Base-by-base conservation (phyloP, 2,797 vertebrate genomes). In the Danio albolineatus region DNA sequence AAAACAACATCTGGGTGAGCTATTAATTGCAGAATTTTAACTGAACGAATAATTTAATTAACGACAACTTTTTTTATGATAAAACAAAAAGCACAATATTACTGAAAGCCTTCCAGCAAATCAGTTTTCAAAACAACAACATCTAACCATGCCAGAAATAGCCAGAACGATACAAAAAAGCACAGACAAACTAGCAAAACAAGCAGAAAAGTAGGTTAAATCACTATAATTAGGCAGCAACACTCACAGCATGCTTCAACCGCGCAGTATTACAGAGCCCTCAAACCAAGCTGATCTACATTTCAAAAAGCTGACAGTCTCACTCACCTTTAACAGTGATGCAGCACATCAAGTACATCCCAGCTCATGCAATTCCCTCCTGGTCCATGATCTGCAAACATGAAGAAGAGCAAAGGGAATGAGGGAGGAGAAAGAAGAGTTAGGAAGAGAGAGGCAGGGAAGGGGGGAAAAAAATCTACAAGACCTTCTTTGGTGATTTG, bases 351-450 rank as follows among this genome's bases (percentile, higher is more conserved):
- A 73, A 70, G 70, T 51, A 77, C 74, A 76, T 83, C 69, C 82
- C 61, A 65, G 39, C 59, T 85, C 84, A 86, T 36, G 73, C 65
- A 2, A 73, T 59, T 83, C 70, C 77, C 61, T 76, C 54, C 17
- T 49, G 49, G 65, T 54, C 82, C 88, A 86, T 85, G 72, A 62
- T 83, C 85, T 87, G 56, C 57, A 56, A 78, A 46, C 38, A 79
- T n/a, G 13, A 14, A 49, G 48, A 78, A 10, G 16, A 16, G 19
- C 13, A 56, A 51, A 80, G 17, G 48, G 54, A 62, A 9, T 1
- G 13, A 19, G 49, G 28, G 69, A 66, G 67, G 44, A 21, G 46
- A 41, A 59, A 1, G 17, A 17, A 72, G 64, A 61, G 48, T 44
- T 57, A 28, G 28, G 28, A 38, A 43, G 7, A 46, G 43, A 43